phyloP scores from a whole-genome alignment of 2,797 vertebrate species.

The Trichosurus vulpecula region DNA sequence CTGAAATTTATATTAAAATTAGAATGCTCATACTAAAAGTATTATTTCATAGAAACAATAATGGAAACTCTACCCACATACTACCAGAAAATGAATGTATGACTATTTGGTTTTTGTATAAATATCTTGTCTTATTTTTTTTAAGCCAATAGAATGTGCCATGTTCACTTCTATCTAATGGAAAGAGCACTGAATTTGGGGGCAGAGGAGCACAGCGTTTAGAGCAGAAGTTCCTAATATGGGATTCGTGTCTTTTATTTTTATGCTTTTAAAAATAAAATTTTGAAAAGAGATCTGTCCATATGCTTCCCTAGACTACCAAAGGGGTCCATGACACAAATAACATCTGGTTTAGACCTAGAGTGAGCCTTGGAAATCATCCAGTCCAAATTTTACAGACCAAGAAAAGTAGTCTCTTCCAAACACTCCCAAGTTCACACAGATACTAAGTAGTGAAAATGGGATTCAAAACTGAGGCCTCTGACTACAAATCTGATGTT shows the following conservation, averaged over 20 bases:
- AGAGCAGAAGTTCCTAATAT: background rate
- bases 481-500: background rate
- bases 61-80: conserved; percentile 35
- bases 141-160: background rate
- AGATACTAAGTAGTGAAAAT: background rate
- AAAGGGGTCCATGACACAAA: background rate
- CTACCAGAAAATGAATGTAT: conserved; percentile 49
- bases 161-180: background rate
- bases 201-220: background rate
- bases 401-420: background rate
- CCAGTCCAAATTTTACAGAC: background rate
- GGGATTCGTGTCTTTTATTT: background rate
- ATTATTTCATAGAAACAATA: conserved; percentile 31
- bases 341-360: background rate
- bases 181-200: conserved; percentile 41
- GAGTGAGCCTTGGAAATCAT: background rate
- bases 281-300: background rate
- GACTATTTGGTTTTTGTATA: background rate
- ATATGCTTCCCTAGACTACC: background rate
- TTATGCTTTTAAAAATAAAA: background rate
- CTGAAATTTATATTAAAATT: background rate
- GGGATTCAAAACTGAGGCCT: background rate
- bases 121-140: conserved; percentile 48
- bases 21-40: conserved; percentile 49
- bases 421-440: background rate